Evolutionary conservation across 2,888 invertebrate genomes (phyloP), one percentile per base, ranked within the genome.

Genomic region (Tholera decimalis): DNA sequence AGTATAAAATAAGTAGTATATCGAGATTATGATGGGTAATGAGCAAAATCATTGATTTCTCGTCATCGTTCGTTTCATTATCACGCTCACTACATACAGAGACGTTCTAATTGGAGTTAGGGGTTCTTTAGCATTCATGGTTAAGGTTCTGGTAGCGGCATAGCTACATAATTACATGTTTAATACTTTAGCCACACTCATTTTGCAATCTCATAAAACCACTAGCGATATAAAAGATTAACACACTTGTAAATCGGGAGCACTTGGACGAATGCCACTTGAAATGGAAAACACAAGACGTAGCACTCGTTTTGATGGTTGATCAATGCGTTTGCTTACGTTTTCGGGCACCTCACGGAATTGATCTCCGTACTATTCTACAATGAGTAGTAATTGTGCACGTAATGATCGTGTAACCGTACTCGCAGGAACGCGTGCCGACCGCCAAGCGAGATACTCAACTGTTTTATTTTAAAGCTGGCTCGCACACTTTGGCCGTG

Each of bases 391-490:
- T 89, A 89, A 89, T 87, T 86, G 83, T 84, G 82, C 85, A 85
- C 87, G 88, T 86, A 89, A 90, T 83, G 78, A 73, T 74, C 84
- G 83, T 84, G 84, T 84, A 84, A 88, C 81, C 83, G 79, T 74
- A 81, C 44, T 44, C 15, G 44, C 15, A 18, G 77, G 74, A 83
- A 87, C 91, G 91, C 91, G 92, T 89, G 85, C 83, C 86, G 86
- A 84, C 87, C 88, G 83, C 89, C 89, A 88, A 88, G 88, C 92
- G 87, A 91, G 89, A 92, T 88, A 88, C 89, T 88, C 89, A 87
- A 95, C 94, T 94, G 94, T 93, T 93, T 94, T 94, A 94, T 94
- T 94, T 95, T 93, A 89, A 93, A 88, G 83, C 89, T 91, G 90
- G 90, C 92, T 88, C 80, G 85, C 82, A 79, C 73, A 86, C 88